Evolutionary conservation across 2,888 invertebrate genomes (phyloP).

Genomic region (Ctenicera cuprea): DNA sequence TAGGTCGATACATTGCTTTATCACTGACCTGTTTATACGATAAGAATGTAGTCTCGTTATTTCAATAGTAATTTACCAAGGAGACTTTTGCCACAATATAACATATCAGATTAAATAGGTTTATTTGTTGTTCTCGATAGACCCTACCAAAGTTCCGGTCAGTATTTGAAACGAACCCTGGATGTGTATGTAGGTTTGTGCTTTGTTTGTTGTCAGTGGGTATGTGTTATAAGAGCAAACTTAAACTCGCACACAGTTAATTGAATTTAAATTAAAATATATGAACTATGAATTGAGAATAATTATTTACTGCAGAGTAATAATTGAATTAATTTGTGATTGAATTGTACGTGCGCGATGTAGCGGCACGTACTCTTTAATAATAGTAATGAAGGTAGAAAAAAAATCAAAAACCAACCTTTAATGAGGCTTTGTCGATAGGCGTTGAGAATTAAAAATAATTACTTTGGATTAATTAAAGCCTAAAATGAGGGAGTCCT

Average conservation of each 20-base stretch:
- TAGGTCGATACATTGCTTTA: slow-evolving; percentile 38
- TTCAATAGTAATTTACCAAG: neutral
- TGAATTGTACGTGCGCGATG: neutral
- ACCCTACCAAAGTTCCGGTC: too few relatives aligned
- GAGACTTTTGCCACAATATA: neutral
- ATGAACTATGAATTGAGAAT: neutral
- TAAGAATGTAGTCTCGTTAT: slow-evolving; percentile 24
- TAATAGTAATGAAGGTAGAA: neutral
- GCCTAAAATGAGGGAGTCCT: too few relatives aligned
- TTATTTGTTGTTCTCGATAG: neutral
- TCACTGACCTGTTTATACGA: slow-evolving; percentile 42
- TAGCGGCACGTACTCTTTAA: neutral
- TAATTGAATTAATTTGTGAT: slow-evolving; percentile 14
- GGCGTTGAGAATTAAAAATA: too few relatives aligned
- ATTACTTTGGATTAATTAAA: too few relatives aligned
- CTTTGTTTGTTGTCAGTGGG: too few relatives aligned
- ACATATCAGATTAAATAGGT: neutral
- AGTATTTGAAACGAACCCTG: too few relatives aligned
- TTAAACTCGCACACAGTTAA: neutral
- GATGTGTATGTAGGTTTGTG: too few relatives aligned
- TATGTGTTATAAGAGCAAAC: neutral
- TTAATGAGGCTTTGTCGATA: too few relatives aligned
- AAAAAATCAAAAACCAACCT: too few relatives aligned
- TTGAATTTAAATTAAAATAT: slow-evolving; percentile 19
- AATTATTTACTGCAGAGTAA: neutral